Percentiles rank a stretch among this genome's conserved stretches.
Evolutionary conservation across 2,113 vertebrate species (phyloP).

Genomic region (Thamnaconus septentrionalis): DNA sequence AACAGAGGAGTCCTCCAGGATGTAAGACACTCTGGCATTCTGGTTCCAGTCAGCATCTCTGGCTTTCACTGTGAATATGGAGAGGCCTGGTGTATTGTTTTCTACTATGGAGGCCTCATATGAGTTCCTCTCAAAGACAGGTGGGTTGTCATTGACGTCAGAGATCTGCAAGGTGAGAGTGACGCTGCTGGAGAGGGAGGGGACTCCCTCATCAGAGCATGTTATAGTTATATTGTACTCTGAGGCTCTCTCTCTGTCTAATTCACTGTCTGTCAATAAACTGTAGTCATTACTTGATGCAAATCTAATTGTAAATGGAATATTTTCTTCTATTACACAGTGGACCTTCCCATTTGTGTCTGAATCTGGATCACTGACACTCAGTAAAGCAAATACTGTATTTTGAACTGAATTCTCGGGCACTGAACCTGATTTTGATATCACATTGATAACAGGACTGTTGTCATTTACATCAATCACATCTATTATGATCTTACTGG

Average conservation of each 20-base stretch:
- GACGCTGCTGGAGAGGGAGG: background rate
- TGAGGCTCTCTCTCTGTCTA: background rate
- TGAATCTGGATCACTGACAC: conserved; percentile 60
- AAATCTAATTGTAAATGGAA: conserved; percentile 51
- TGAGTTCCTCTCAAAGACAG: conserved; percentile 41
- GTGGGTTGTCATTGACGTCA: conserved; percentile 8
- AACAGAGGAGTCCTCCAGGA: conserved; percentile 17
- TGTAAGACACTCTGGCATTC: conserved; percentile 41
- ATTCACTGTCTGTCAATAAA: conserved; percentile 33
- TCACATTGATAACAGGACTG: conserved; percentile 48
- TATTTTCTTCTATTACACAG: conserved; percentile 39
- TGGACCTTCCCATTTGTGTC: conserved; percentile 48
- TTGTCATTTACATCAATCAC: conserved; percentile 64
- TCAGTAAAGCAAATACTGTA: conserved; percentile 57
- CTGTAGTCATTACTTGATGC: conserved; percentile 55
- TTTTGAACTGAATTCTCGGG: conserved; percentile 27
- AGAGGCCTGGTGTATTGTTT: conserved; percentile 5
- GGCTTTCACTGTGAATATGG: conserved; percentile 3
- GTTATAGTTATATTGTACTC: background rate
- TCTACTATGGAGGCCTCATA: conserved; percentile 32
- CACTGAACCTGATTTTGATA: conserved; percentile 44
- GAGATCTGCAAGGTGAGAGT: conserved; percentile 46
- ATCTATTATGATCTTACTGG: conserved; percentile 65
- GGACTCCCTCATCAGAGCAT: conserved; percentile 7
- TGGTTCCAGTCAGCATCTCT: conserved; percentile 27